Evolutionary conservation across 1,140 invertebrate species (phyloP).

Genomic region (Charaxes varanes): DNA sequence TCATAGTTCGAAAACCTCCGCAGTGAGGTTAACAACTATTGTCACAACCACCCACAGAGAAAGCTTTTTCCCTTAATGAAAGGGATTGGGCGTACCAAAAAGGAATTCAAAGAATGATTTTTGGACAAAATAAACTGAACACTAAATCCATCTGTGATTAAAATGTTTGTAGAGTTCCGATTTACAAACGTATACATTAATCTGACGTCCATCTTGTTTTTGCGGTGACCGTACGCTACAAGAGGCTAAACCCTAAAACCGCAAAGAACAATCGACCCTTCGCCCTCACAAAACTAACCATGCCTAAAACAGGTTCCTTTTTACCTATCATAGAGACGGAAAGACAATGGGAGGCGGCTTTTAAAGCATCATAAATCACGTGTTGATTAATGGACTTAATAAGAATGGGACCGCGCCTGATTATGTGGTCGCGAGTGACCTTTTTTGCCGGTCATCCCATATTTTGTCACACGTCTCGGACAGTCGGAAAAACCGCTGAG

Average conservation of each 20-base stretch:
- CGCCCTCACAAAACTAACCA: constrained; percentile 23
- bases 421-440: constrained; percentile 18
- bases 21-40: too few relatives aligned
- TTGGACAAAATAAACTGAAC: background rate
- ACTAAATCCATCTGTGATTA: too few relatives aligned
- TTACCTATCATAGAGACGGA: constrained; percentile 16
- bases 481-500: background rate
- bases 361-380: constrained; percentile 49
- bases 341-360: constrained; percentile 40
- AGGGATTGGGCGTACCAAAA: too few relatives aligned
- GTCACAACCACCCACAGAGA: too few relatives aligned
- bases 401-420: constrained; percentile 21
- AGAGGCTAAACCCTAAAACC: constrained; percentile 16
- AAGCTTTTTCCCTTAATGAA: too few relatives aligned
- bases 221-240: constrained; percentile 19
- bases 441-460: constrained; percentile 1
- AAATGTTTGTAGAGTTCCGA: too few relatives aligned
- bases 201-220: constrained; percentile 16
- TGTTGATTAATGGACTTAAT: constrained; percentile 47
- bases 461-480: constrained; percentile 1
- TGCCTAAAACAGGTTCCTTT: constrained; percentile 30
- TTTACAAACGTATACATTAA: constrained; percentile 12
- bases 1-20: too few relatives aligned
- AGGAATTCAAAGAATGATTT: too few relatives aligned
- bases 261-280: constrained; percentile 19